Evolutionary conservation across 2,797 vertebrate genomes (phyloP), one percentile per base, ranked within the genome.

Genomic region (Neosalanx taihuensis): DNA sequence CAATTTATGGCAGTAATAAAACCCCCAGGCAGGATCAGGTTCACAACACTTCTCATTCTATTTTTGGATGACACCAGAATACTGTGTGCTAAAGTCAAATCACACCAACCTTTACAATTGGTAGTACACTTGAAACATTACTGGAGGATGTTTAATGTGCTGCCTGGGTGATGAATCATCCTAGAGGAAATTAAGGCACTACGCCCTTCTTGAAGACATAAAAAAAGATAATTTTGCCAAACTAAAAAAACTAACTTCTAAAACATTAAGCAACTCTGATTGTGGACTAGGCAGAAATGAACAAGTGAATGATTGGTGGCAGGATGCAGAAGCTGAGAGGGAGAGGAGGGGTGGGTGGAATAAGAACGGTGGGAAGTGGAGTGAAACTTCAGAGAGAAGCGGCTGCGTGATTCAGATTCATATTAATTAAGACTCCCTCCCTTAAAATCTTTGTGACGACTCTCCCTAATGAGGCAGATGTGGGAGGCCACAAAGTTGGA

Each of bases 401-500:
- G 35, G 35, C 41, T 13, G 64, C 26, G 71, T 58, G 33, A 57
- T 26, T 65, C 57, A 64, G 64, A 46, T 60, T 60, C 74, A 33
- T 70, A 65, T 73, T 78, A 78, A 84, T 83, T 63, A 59, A 59
- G 61, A 29, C 64, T 56, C 59, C 20, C 59, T 72, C 59, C 71
- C 53, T 71, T 66, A 76, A 76, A 77, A 71, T 41, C 26, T 35
- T 63, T 41, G 51, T 57, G 60, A 70, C 37, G 46, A 49, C 9
- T 58, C 68, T 61, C n/a, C 35, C 46, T 70, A 71, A 46, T 51
- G 41, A 69, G 51, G 68, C 61, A 76, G 30, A 70, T 58, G 67
- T 33, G 51, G 53, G 41, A n/a, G 71, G 53, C 30, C 20, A 57
- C 30, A 12, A 68, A 72, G 23, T 49, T 58, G 7, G 23, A 26